Evolutionary conservation across 2,888 invertebrate species (phyloP).

Genomic region (Oxystoma pomonae): DNA sequence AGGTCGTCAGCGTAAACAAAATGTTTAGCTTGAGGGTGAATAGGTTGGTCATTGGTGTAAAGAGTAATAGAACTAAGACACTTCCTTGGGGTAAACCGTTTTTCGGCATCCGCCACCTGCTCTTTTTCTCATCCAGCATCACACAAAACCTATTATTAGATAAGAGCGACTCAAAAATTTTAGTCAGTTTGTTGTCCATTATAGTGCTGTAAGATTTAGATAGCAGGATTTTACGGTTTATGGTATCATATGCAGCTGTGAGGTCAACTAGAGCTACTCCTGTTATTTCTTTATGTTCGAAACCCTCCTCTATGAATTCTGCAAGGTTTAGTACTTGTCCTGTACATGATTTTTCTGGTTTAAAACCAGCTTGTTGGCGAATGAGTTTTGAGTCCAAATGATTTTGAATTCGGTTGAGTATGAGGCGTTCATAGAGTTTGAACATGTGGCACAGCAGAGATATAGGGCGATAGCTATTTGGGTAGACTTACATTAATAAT

Average conservation of each 20-base stretch:
- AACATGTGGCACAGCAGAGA: neutral
- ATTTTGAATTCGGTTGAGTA: neutral
- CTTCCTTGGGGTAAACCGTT: slow-evolving; percentile 5
- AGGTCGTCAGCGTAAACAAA: slow-evolving; percentile 3
- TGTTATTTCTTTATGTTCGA: slow-evolving; percentile 6
- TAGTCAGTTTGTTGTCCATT: slow-evolving; percentile 1
- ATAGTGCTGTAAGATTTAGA: neutral
- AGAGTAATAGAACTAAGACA: neutral
- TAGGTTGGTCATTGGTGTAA: slow-evolving; percentile 2
- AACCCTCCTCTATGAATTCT: slow-evolving; percentile 18
- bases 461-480: neutral
- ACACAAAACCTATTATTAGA: neutral
- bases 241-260: slow-evolving; percentile 6
- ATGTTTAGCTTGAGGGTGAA: neutral
- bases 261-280: neutral
- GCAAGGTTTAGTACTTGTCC: neutral
- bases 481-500: neutral
- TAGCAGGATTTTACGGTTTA: slow-evolving; percentile 3
- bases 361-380: slow-evolving; percentile 8
- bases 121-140: neutral
- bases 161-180: neutral
- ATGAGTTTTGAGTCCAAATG: slow-evolving; percentile 13
- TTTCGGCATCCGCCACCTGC: slow-evolving; percentile 1
- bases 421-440: slow-evolving; percentile 4
- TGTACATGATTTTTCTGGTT: neutral